A percentile compares a stretch with the other conserved stretches of the same genome.
phyloP scores from a whole-genome alignment of 1,140 invertebrate species.

The Macrocentrus cingulum region DNA sequence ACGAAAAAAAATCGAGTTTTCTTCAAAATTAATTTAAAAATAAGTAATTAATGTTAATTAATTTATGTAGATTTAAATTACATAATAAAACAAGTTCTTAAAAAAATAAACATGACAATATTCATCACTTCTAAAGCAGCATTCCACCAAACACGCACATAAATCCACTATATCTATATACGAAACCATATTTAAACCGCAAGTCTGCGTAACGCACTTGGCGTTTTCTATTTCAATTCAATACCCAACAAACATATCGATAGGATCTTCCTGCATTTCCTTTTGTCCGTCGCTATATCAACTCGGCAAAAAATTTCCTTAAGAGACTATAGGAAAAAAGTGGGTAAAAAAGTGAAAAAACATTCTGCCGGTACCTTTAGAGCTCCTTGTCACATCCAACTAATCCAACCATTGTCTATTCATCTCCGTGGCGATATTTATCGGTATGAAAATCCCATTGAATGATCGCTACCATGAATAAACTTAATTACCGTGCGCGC shows the following conservation, averaged over 20 bases:
- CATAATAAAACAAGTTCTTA: no score
- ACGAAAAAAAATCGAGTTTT: no score
- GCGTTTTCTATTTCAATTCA: constrained; percentile 2
- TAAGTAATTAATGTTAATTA: no score
- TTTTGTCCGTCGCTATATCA: not conserved
- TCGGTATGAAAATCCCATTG: constrained; percentile 1
- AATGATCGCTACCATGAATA: not conserved
- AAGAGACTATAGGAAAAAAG: no score
- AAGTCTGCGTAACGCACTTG: constrained; percentile 3
- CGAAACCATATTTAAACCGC: no score
- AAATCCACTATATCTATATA: no score
- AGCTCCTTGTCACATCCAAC: constrained; percentile 7
- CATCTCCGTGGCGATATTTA: not conserved
- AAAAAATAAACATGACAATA: no score
- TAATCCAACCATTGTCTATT: not conserved
- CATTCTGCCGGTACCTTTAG: not conserved
- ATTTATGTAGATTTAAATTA: no score
- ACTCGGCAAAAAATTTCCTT: not conserved
- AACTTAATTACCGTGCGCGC: not conserved
- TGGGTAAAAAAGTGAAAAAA: no score
- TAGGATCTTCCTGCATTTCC: not conserved
- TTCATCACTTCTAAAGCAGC: no score
- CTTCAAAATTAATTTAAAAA: no score
- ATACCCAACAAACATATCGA: not conserved
- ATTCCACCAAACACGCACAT: no score